These are phyloP conservation scores for Cybosia mesomella DNA, from an alignment of 2,888 invertebrate genomes.

Conservation along the genomic window DNA sequence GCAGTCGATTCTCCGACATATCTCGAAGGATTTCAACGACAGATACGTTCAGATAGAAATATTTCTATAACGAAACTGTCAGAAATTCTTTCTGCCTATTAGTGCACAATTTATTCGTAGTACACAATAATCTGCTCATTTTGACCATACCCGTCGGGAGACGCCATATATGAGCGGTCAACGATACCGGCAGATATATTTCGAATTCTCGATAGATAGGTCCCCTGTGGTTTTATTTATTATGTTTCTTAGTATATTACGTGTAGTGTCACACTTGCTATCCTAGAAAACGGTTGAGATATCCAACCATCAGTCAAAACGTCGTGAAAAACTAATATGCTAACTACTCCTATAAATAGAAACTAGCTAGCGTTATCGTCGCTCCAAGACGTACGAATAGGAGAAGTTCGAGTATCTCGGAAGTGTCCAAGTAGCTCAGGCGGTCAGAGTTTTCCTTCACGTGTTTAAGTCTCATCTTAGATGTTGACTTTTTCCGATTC, in stretches of 20 bases:
- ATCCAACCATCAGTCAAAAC: not conserved
- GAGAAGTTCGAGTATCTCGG: too few species aligned
- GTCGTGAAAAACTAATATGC: too few species aligned
- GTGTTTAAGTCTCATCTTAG: too few species aligned
- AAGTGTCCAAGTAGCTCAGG: too few species aligned
- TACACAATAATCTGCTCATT: conserved; percentile 21
- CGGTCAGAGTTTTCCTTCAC: too few species aligned
- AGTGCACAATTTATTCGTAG: not conserved
- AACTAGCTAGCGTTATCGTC: too few species aligned
- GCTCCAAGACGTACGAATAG: too few species aligned
- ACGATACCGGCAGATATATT: not conserved
- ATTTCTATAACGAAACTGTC: not conserved
- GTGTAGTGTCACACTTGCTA: not conserved
- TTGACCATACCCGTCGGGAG: conserved; percentile 23
- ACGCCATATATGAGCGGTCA: not conserved
- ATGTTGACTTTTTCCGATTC: too few species aligned
- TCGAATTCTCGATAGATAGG: not conserved
- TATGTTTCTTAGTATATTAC: not conserved
- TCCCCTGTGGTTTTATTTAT: conserved; percentile 7
- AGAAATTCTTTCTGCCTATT: not conserved
- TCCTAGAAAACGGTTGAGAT: not conserved
- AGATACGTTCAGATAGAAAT: not conserved
- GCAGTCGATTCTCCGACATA: too few species aligned
- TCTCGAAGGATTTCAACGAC: too few species aligned
- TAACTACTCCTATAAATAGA: too few species aligned